These are phyloP conservation scores for Ammospiza caudacuta DNA, from an alignment of 2,113 vertebrate genomes.

Conservation along the genomic window DNA sequence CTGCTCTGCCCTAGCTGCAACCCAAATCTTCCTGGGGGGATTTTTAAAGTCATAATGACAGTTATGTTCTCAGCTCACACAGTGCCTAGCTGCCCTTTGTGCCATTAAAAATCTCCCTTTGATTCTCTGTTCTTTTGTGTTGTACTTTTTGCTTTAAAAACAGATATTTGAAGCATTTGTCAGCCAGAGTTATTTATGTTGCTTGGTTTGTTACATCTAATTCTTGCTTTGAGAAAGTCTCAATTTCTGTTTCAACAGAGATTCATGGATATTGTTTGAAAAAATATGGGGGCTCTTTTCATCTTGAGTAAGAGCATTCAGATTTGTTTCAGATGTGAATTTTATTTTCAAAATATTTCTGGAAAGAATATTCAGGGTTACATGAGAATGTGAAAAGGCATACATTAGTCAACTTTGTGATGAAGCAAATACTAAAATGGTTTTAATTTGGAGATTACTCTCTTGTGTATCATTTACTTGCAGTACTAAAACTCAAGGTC, in stretches of 20 bases:
- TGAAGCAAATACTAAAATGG: background rate
- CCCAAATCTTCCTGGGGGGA: slow-evolving; percentile 19
- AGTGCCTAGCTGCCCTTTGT: slow-evolving; percentile 60
- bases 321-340: background rate
- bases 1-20: background rate
- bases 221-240: background rate
- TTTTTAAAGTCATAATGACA: slow-evolving; percentile 61
- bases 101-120: slow-evolving; percentile 63
- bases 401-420: background rate
- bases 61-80: slow-evolving; percentile 38
- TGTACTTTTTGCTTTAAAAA: background rate
- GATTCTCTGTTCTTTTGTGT: background rate
- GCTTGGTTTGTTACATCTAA: background rate
- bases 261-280: background rate
- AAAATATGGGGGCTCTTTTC: background rate
- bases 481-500: background rate
- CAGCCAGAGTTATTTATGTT: background rate
- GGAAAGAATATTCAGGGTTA: background rate
- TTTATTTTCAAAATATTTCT: background rate
- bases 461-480: background rate
- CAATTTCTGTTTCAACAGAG: background rate
- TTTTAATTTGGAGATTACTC: slow-evolving; percentile 6
- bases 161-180: background rate
- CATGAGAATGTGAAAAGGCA: background rate
- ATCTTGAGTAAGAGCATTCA: background rate